Conservation (phyloP, 2,797 vertebrate species). For the Typhlichthys eigenmanni region DNA sequence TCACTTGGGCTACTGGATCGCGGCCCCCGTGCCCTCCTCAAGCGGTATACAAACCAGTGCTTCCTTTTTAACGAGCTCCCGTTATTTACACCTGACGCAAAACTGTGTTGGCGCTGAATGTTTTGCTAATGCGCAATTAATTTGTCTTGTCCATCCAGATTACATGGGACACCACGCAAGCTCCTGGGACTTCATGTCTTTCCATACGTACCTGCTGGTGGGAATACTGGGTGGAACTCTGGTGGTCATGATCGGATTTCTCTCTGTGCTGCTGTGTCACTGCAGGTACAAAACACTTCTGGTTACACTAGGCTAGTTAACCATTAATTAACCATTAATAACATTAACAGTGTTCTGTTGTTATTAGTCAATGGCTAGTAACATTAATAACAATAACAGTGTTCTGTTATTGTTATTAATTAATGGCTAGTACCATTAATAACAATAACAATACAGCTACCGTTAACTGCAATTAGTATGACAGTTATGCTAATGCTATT, state of each 20-base stretch:
- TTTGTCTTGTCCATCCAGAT: conserved; percentile 57
- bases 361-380: too few relatives aligned
- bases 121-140: too few relatives aligned
- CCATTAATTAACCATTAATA: too few relatives aligned
- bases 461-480: too few relatives aligned
- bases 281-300: conserved; percentile 69
- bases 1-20: conserved; percentile 92
- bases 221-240: conserved; percentile 89
- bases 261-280: conserved; percentile 83
- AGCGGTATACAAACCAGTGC: conserved; percentile 71
- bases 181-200: conserved; percentile 83
- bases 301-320: too few relatives aligned
- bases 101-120: background rate
- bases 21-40: conserved; percentile 82
- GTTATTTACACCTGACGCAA: background rate
- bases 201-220: conserved; percentile 88
- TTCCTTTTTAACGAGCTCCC: background rate
- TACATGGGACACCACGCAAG: conserved; percentile 63
- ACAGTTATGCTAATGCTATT: too few relatives aligned
- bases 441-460: too few relatives aligned
- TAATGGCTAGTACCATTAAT: too few relatives aligned
- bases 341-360: too few relatives aligned
- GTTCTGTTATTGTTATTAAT: too few relatives aligned
- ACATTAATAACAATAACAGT: too few relatives aligned
- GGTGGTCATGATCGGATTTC: conserved; percentile 83